Percentiles rank a stretch among this genome's conserved stretches.
phyloP scores from a whole-genome alignment of 2,797 vertebrate genomes.

The Setipinna tenuifilis region DNA sequence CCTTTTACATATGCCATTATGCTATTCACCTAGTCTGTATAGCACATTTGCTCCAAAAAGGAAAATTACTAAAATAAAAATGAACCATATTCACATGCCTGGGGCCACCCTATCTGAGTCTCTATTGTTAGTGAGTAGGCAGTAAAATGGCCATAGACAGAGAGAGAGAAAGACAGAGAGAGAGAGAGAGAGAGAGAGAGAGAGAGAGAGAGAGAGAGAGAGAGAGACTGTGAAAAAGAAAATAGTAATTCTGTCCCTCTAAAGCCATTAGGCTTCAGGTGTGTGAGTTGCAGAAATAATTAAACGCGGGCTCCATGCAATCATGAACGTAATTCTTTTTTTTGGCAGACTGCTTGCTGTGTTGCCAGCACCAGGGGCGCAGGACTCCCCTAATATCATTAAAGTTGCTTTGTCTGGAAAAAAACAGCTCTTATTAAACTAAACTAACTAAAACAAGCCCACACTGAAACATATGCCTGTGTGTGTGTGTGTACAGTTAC shows the following conservation, averaged over 20 bases:
- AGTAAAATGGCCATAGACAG: background rate
- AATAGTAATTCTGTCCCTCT: background rate
- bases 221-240: background rate
- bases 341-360: background rate
- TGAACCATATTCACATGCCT: too few species aligned
- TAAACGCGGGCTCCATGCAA: background rate
- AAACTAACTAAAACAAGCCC: background rate
- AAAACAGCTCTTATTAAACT: background rate
- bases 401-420: background rate
- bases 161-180: too few species aligned
- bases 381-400: background rate
- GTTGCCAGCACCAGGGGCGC: background rate
- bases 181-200: too few species aligned
- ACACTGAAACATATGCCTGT: background rate
- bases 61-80: too few species aligned
- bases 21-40: too few species aligned
- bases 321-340: background rate
- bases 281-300: slow-evolving; percentile 2
- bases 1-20: too few species aligned
- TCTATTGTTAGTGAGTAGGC: background rate
- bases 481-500: too few species aligned
- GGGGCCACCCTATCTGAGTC: background rate
- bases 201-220: too few species aligned
- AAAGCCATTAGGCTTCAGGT: background rate
- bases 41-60: too few species aligned